Evolutionary conservation across 2,113 vertebrate species (phyloP).

Genomic region (Triplophysa rosa): DNA sequence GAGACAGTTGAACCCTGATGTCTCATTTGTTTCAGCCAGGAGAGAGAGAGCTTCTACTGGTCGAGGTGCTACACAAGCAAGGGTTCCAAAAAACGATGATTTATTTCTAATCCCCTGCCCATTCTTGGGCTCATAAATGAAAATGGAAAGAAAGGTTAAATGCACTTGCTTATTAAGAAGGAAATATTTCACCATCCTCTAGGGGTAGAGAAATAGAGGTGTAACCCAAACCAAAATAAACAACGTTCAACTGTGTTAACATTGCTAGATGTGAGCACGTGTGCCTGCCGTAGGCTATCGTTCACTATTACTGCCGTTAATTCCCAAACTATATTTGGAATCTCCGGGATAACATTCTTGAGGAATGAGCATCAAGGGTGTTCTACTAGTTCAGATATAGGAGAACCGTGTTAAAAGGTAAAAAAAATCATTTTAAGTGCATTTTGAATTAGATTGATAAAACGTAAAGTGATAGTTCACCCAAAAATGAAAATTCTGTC

Average conservation of each 20-base stretch:
- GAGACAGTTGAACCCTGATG: conserved; percentile 31
- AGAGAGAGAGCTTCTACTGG: conserved; percentile 69
- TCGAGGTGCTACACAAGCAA: conserved; percentile 64
- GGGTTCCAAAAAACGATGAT: conserved; percentile 75
- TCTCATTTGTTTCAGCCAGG: conserved; percentile 72
- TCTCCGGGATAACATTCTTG: conserved; percentile 14
- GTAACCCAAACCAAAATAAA: conserved; percentile 38
- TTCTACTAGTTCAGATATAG: no score
- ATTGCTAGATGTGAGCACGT: neutral
- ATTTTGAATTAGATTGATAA: no score
- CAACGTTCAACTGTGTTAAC: neutral
- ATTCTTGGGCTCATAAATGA: conserved; percentile 60
- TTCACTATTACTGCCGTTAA: conserved; percentile 9
- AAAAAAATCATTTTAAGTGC: no score
- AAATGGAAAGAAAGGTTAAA: conserved; percentile 10
- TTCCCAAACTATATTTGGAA: neutral
- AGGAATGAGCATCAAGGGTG: neutral
- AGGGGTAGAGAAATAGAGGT: neutral
- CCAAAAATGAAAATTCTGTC: no score
- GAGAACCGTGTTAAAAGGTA: no score
- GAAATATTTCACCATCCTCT: conserved; percentile 32
- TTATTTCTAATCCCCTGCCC: conserved; percentile 73
- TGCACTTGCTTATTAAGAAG: conserved; percentile 16
- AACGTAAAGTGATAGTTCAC: no score
- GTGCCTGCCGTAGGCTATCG: conserved; percentile 48